Conservation (phyloP, 2,113 vertebrate species). For the Oostethus manadensis region DNA sequence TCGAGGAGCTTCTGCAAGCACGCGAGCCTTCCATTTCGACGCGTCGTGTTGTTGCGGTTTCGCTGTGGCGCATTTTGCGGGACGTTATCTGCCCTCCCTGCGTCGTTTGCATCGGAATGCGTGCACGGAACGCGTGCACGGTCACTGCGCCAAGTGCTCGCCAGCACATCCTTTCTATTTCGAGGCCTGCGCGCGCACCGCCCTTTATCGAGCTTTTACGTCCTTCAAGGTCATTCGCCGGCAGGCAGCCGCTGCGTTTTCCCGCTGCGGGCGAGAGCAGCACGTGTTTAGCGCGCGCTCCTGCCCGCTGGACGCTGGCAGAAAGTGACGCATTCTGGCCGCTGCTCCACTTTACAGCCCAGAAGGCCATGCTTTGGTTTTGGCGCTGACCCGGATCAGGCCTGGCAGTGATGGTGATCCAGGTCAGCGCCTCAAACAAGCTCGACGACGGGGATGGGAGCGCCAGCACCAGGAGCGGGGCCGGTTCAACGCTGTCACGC, state of each 20-base stretch:
- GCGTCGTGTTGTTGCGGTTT: neutral
- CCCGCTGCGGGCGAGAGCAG: conserved; percentile 42
- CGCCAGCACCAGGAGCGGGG: too few species aligned
- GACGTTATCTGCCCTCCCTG: conserved; percentile 31
- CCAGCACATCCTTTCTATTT: neutral
- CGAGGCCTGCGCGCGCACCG: conserved; percentile 3
- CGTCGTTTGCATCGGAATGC: conserved; percentile 73
- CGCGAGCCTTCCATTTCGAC: too few species aligned
- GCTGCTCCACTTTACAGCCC: too few species aligned
- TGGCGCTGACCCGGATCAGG: conserved; percentile 42
- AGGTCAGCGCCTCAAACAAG: conserved; percentile 50
- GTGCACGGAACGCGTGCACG: conserved; percentile 14
- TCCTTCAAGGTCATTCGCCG: conserved; percentile 74
- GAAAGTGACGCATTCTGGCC: conserved; percentile 27
- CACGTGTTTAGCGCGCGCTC: conserved; percentile 18
- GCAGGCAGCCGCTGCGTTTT: neutral
- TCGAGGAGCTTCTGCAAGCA: too few species aligned
- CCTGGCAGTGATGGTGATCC: conserved; percentile 43
- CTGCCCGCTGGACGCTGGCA: neutral
- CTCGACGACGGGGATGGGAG: too few species aligned
- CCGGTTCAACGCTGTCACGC: conserved; percentile 14
- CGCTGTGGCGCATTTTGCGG: neutral
- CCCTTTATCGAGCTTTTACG: neutral
- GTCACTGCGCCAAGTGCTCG: neutral
- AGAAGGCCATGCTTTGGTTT: too few species aligned